Percentiles rank a stretch among this genome's conserved stretches.
These are phyloP conservation scores for Helarctos malayanus DNA, from an alignment of 2,797 vertebrate genomes.

Conservation along the genomic window DNA sequence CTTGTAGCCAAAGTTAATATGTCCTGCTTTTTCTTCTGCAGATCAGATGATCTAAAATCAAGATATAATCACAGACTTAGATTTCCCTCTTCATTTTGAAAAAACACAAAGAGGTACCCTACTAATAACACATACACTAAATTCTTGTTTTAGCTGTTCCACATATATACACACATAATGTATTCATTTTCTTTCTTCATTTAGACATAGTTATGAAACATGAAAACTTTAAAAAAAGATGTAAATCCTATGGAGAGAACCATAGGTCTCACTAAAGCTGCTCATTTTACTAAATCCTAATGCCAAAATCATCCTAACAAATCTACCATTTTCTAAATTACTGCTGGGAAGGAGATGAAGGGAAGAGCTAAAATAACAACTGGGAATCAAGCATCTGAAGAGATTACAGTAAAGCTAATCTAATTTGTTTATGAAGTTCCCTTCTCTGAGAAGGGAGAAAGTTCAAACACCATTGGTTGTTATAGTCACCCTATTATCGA, in stretches of 20 bases:
- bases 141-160: constrained; percentile 38
- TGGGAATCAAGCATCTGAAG: constrained; percentile 63
- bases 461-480: constrained; percentile 33
- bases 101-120: constrained; percentile 12
- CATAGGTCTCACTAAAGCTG: not conserved
- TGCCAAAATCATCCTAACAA: constrained; percentile 49
- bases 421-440: constrained; percentile 66
- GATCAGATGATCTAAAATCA: constrained; percentile 45
- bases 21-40: constrained; percentile 24
- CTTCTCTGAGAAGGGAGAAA: constrained; percentile 55
- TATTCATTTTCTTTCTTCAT: constrained; percentile 49
- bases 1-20: constrained; percentile 14
- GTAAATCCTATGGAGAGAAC: not conserved
- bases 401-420: constrained; percentile 58
- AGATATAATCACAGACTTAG: constrained; percentile 22
- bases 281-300: constrained; percentile 31
- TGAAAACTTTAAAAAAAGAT: constrained; percentile 41
- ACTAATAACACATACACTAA: constrained; percentile 5
- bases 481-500: constrained; percentile 54
- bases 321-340: constrained; percentile 62
- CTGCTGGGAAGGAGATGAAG: constrained; percentile 43
- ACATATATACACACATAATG: constrained; percentile 3
- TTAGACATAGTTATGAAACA: constrained; percentile 11
- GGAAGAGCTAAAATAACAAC: constrained; percentile 55
- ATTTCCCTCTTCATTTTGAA: constrained; percentile 56